phyloP scores from a whole-genome alignment of 2,797 vertebrate species.

The Enteromius fasciolatus region DNA sequence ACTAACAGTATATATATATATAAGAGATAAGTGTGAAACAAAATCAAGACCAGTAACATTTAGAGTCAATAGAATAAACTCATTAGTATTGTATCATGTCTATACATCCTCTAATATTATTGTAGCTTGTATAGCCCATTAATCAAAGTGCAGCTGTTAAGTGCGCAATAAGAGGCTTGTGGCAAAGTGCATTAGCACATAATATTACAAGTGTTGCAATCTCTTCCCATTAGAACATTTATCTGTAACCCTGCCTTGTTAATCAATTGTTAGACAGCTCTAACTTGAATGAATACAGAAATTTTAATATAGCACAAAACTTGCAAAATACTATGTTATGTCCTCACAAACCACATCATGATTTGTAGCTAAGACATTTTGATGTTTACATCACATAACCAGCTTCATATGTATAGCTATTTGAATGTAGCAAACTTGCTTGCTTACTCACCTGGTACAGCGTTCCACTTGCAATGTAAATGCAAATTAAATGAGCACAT shows the following conservation, averaged over 20 bases:
- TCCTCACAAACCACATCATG: neutral
- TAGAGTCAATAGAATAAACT: constrained; percentile 56
- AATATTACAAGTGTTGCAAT: constrained; percentile 64
- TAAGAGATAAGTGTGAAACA: neutral
- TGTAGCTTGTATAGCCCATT: constrained; percentile 58
- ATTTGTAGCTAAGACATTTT: neutral
- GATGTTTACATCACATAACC: neutral
- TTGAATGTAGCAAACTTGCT: neutral
- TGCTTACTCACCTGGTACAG: neutral
- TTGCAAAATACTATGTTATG: neutral
- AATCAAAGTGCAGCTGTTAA: constrained; percentile 55
- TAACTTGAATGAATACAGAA: neutral
- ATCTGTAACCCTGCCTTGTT: neutral
- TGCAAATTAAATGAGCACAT: neutral
- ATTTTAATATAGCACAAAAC: neutral
- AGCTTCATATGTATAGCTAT: neutral
- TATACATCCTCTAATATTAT: constrained; percentile 56
- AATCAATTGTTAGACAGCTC: neutral
- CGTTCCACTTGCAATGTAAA: neutral
- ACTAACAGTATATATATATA: neutral
- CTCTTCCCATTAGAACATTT: constrained; percentile 57
- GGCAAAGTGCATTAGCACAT: constrained; percentile 57
- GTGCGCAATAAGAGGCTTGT: constrained; percentile 63
- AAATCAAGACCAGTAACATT: neutral
- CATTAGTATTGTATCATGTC: constrained; percentile 62